A percentile compares a stretch with the other conserved stretches of the same genome.
phyloP scores from a whole-genome alignment of 2,888 invertebrate genomes.

The Hololepta plana region DNA sequence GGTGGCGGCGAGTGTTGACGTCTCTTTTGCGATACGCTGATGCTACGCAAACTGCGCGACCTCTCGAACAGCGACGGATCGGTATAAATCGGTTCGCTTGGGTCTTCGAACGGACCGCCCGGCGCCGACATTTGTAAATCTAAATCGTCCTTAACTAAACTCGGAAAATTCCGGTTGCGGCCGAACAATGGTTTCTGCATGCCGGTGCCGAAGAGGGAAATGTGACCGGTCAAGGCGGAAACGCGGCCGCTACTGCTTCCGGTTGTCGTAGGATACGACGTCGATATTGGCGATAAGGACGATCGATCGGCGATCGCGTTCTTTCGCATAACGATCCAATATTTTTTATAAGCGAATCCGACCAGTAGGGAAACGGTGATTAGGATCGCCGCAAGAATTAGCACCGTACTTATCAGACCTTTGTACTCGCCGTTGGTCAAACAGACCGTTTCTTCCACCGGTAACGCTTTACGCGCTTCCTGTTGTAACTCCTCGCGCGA shows the following conservation, averaged over 20 bases:
- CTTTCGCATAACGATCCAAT: slow-evolving; percentile 61
- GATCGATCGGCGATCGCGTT: slow-evolving; percentile 36
- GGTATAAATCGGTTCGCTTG: slow-evolving; percentile 85
- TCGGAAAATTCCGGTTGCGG: slow-evolving; percentile 19
- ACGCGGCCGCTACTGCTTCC: slow-evolving; percentile 26
- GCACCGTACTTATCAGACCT: slow-evolving; percentile 61
- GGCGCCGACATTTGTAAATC: slow-evolving; percentile 20
- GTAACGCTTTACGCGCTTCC: slow-evolving; percentile 46
- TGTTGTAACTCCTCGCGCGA: slow-evolving; percentile 52
- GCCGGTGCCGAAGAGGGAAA: slow-evolving; percentile 49
- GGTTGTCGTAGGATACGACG: slow-evolving; percentile 27
- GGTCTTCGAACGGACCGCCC: slow-evolving; percentile 52
- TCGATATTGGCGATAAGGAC: slow-evolving; percentile 27
- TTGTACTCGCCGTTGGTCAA: slow-evolving; percentile 71
- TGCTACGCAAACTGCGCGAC: slow-evolving; percentile 51
- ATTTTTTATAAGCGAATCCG: slow-evolving; percentile 59
- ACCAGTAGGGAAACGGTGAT: slow-evolving; percentile 56
- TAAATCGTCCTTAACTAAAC: slow-evolving; percentile 16
- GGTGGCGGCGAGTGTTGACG: slow-evolving; percentile 12
- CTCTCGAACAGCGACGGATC: slow-evolving; percentile 82
- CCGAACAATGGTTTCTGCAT: slow-evolving; percentile 48
- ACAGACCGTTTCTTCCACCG: slow-evolving; percentile 54
- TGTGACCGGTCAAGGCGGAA: slow-evolving; percentile 18
- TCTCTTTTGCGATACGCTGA: slow-evolving; percentile 32
- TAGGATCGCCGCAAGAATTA: slow-evolving; percentile 54